phyloP scores from a whole-genome alignment of 2,797 vertebrate genomes.

The Oryzias sinensis region DNA sequence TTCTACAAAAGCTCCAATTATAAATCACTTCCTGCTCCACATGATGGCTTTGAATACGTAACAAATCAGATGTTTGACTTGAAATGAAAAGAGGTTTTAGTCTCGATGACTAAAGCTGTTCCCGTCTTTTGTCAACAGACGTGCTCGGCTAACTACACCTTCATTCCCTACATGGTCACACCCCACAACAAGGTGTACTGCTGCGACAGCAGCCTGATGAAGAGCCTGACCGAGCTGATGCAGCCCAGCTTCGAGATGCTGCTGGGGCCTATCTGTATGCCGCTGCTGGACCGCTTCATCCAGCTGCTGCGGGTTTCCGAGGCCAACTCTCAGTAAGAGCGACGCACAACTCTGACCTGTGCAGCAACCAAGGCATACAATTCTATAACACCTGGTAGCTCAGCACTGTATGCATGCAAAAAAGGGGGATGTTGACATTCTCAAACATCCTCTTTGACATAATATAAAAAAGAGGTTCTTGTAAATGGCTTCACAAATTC shows the following conservation, averaged over 20 bases:
- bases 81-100: no score
- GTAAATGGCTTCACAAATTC: background rate
- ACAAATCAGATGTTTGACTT: no score
- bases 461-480: background rate
- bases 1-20: no score
- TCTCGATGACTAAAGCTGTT: background rate
- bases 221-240: slow-evolving; percentile 95
- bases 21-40: no score
- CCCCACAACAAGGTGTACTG: slow-evolving; percentile 97
- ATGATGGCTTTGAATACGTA: no score
- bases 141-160: slow-evolving; percentile 93
- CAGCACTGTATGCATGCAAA: background rate
- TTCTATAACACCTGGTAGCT: background rate
- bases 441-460: slow-evolving; percentile 1
- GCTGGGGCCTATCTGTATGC: slow-evolving; percentile 95
- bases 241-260: slow-evolving; percentile 93
- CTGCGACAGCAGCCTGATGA: slow-evolving; percentile 95
- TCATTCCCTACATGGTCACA: slow-evolving; percentile 96
- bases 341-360: no score
- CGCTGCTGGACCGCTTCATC: slow-evolving; percentile 91
- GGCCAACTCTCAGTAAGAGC: slow-evolving; percentile 88
- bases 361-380: no score
- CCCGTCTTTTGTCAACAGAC: slow-evolving; percentile 73
- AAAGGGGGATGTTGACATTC: background rate
- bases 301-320: slow-evolving; percentile 91